Evolutionary conservation across 2,797 vertebrate genomes (phyloP), one percentile per base, ranked within the genome.

Genomic region (Pangasius macronema): DNA sequence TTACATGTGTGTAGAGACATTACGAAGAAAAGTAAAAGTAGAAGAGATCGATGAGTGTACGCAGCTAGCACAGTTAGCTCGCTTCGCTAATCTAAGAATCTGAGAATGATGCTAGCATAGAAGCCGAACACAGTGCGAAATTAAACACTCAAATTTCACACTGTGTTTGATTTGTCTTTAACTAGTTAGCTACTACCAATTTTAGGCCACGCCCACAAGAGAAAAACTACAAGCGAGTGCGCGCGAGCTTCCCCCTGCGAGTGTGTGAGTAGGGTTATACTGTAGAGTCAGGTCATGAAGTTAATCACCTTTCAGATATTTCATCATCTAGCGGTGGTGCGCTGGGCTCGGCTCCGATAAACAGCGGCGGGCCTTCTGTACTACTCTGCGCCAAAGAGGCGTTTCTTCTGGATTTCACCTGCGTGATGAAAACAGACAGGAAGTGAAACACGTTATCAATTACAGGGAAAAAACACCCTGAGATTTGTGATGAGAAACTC

Each of bases 331-430:
- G 87, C 2, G 91, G 93, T 42, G 93, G 90, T 75, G 90, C 80
- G 80, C 87, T 92, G 89, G 88, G 91, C 91, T 95, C 93, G 89
- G 89, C 90, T 90, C 89, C 93, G 20, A 92, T 87, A 90, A 95
- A 94, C 87, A 90, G 88, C 68, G 89, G 92, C 4, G 89, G 90
- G 57, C 63, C 92, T 88, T 94, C 95, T 24, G 90, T 85, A 88
- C 91, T 94, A 87, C 89, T 91, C 42, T 93, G 90, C 59, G 83
- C 59, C 24, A 55, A 65, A 3, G 85, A 87, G 80, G n/a, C 87
- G 2, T 88, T 94, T 89, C 94, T 94, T 86, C 90, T 91, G 89
- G 95, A 95, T 90, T 93, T 92, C 61, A 95, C 91, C 96, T 96
- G 93, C 13, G 61, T n/a, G 27, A 89, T 36, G n/a, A 67, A 6